Evolutionary conservation across 2,113 vertebrate genomes (phyloP).

Genomic region (Maccullochella peelii): DNA sequence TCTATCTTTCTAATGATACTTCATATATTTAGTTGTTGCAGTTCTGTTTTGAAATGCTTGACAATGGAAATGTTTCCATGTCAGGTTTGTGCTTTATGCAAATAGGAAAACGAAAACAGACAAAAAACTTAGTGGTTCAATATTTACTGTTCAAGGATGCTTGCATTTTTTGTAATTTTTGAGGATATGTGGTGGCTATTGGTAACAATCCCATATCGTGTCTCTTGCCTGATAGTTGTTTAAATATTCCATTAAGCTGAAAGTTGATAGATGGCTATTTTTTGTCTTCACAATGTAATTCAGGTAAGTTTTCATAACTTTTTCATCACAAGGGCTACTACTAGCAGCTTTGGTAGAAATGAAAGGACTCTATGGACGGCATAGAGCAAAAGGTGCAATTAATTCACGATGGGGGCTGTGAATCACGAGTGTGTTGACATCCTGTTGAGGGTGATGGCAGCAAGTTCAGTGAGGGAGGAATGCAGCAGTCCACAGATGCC

Average conservation of each 20-base stretch:
- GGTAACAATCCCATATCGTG: constrained; percentile 75
- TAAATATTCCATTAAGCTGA: constrained; percentile 69
- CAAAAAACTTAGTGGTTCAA: constrained; percentile 72
- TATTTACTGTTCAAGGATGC: constrained; percentile 74
- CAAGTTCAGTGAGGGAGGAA: constrained; percentile 58
- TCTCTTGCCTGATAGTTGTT: constrained; percentile 73
- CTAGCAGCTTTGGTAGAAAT: constrained; percentile 71
- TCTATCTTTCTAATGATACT: constrained; percentile 75
- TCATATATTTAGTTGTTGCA: constrained; percentile 75
- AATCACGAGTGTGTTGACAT: constrained; percentile 46
- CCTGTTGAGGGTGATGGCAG: constrained; percentile 30
- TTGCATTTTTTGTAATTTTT: constrained; percentile 64
- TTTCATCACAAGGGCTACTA: constrained; percentile 86
- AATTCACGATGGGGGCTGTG: constrained; percentile 23
- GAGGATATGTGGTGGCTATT: constrained; percentile 65
- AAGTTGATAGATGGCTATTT: constrained; percentile 62
- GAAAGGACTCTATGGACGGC: constrained; percentile 62
- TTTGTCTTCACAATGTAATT: constrained; percentile 81
- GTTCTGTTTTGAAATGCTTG: constrained; percentile 75
- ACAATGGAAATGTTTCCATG: constrained; percentile 68
- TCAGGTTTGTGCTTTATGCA: constrained; percentile 82
- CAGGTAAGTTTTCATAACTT: constrained; percentile 84
- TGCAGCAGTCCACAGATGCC: constrained; percentile 62
- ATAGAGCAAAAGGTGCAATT: constrained; percentile 73
- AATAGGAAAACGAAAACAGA: constrained; percentile 75